Evolutionary conservation across 2,113 vertebrate genomes (phyloP), one percentile per base, ranked within the genome.

Genomic region (Tetrao urogallus): DNA sequence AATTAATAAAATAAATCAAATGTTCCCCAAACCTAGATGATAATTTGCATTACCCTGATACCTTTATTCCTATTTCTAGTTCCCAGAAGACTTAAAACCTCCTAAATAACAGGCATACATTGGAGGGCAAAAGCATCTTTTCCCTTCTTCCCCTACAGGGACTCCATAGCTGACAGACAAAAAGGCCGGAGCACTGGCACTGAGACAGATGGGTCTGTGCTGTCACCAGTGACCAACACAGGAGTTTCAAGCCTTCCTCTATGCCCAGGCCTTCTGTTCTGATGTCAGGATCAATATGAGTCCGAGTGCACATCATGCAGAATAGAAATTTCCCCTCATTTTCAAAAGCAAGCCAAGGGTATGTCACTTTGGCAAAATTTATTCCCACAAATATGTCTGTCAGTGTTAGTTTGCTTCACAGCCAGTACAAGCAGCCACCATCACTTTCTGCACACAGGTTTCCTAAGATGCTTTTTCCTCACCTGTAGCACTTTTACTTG

Each of bases 341-440:
- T 84, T 52, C 70, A 52, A 64, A n/a, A 8, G 30, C 36, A 73
- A 45, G 21, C 32, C 21, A 34, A 43, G n/a, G 11, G 18, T 45
- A 65, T 84, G 71, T 47, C 80, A 57, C 45, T 65, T 9, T 22
- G 28, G 28, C 50, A 89, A 54, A 45, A 58, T 72, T 73, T 70
- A 73, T 42, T 87, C 63, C n/a, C 42, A 61, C 2, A 52, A 42
- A 1, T 20, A 20, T 0, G 1, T 69, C 0, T 71, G 56, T 38
- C 75, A 91, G 30, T 19, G 13, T 3, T 82, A 56, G 45, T 84
- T 85, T 25, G 43, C 42, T 73, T 75, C 83, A 36, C 16, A 88
- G 76, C 27, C 77, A 48, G 58, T 10, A 40, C 21, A 61, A 56
- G 73, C 52, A 78, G 47, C 21, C 93, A 32, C 52, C 38, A 52